Evolutionary conservation across 2,113 vertebrate genomes (phyloP).

Genomic region (Elaphurus davidianus): DNA sequence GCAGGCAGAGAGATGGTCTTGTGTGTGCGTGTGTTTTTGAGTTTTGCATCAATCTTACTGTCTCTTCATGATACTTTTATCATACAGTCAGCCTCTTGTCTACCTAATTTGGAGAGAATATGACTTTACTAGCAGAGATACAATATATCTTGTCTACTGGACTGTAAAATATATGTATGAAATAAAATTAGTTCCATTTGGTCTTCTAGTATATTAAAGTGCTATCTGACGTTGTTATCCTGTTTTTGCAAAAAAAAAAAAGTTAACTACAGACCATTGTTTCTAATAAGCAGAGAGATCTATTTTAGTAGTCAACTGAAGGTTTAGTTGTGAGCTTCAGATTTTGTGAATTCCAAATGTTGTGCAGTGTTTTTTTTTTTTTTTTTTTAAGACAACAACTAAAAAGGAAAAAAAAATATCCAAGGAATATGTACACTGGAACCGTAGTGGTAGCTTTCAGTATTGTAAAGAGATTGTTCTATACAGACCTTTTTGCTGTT

Average conservation of each 20-base stretch:
- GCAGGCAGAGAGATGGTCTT: slow-evolving; percentile 39
- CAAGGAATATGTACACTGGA: slow-evolving; percentile 91
- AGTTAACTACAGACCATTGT: slow-evolving; percentile 90
- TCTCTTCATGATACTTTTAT: slow-evolving; percentile 83
- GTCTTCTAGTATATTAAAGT: slow-evolving; percentile 96
- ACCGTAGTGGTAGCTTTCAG: slow-evolving; percentile 96
- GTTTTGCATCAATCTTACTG: slow-evolving; percentile 74
- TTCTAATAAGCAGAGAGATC: slow-evolving; percentile 99
- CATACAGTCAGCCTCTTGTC: slow-evolving; percentile 77
- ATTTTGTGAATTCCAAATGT: slow-evolving; percentile 97
- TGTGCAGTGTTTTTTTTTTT: slow-evolving; percentile 89
- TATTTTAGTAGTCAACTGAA: slow-evolving; percentile 99
- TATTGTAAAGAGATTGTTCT: slow-evolving; percentile 99
- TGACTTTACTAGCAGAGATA: slow-evolving; percentile 87
- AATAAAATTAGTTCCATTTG: slow-evolving; percentile 92
- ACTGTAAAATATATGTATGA: slow-evolving; percentile 95
- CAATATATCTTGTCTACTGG: slow-evolving; percentile 87
- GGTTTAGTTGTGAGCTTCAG: slow-evolving; percentile 99
- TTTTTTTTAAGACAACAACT: slow-evolving; percentile 79
- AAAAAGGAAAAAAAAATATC: slow-evolving; percentile 47
- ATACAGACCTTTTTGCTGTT: slow-evolving; percentile 95
- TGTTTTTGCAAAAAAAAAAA: slow-evolving; percentile 87
- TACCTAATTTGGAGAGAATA: slow-evolving; percentile 91
- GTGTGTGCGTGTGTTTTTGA: slow-evolving; percentile 57
- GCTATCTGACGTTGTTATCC: slow-evolving; percentile 94